A percentile compares a stretch with the other conserved stretches of the same genome.
These are phyloP conservation scores for Psilanteris sp. DNA, from an alignment of 1,140 invertebrate genomes.

Conservation along the genomic window DNA sequence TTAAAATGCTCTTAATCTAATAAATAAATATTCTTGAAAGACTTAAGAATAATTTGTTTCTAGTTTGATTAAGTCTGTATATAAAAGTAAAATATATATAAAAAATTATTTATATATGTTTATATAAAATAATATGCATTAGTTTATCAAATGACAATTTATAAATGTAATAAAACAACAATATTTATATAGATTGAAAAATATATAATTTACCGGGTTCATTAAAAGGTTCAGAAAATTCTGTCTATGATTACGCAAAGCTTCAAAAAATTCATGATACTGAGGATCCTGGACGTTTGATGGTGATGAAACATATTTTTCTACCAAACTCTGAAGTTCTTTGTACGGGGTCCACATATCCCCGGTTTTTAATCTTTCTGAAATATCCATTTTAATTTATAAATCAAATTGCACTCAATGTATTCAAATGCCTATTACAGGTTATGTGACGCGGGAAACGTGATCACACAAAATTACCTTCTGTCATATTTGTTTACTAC, in stretches of 20 bases:
- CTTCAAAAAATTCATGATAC: constrained; percentile 89
- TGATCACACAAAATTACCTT: constrained; percentile 28
- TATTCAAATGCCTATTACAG: constrained; percentile 10
- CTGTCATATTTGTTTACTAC: constrained; percentile 15
- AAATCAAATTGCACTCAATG: neutral
- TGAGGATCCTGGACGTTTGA: constrained; percentile 83
- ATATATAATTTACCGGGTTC: constrained; percentile 94
- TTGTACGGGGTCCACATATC: constrained; percentile 94
- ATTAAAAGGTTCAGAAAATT: constrained; percentile 93
- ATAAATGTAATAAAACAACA: too few species aligned
- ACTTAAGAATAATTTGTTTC: too few species aligned
- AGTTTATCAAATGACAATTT: too few species aligned
- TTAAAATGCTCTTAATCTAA: too few species aligned
- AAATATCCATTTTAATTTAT: constrained; percentile 26
- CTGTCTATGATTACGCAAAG: constrained; percentile 89
- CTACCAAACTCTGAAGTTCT: constrained; percentile 87
- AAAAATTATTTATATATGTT: too few species aligned
- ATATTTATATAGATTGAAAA: too few species aligned
- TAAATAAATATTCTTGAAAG: too few species aligned
- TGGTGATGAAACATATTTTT: constrained; percentile 83
- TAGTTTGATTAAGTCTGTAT: too few species aligned
- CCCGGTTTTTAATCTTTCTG: constrained; percentile 81
- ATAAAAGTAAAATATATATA: too few species aligned
- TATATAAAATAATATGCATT: too few species aligned
- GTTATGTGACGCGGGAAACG: constrained; percentile 48